Percentiles rank a stretch among this genome's conserved stretches.
Evolutionary conservation across 2,113 vertebrate genomes (phyloP).

Genomic region (Scolopax mira): DNA sequence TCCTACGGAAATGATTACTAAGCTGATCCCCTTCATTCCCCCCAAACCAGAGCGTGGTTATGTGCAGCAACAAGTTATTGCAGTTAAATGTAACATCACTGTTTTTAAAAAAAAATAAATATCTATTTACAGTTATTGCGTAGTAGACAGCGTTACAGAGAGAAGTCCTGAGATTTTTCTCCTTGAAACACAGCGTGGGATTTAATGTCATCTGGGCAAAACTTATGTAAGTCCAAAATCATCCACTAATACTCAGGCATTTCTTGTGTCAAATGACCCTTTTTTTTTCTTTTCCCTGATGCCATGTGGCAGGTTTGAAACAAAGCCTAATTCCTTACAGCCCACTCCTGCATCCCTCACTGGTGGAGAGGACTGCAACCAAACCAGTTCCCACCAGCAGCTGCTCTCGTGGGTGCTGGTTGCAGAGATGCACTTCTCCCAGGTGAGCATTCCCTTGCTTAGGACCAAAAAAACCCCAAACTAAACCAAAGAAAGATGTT

Average conservation of each 20-base stretch:
- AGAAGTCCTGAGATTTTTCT: background rate
- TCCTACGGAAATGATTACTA: background rate
- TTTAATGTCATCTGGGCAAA: background rate
- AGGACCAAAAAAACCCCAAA: background rate
- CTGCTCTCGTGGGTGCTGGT: background rate
- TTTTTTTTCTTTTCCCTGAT: too few species aligned
- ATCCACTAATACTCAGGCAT: background rate
- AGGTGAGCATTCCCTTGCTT: background rate
- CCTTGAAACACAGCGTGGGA: background rate
- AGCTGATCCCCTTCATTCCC: background rate
- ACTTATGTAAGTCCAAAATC: background rate
- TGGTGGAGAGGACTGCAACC: rapidly evolving
- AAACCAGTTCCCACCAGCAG: background rate
- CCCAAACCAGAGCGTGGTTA: background rate
- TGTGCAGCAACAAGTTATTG: background rate
- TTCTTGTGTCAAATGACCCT: background rate
- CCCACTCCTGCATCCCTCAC: background rate
- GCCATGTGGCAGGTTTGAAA: background rate
- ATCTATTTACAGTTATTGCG: rapidly evolving
- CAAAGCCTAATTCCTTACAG: rapidly evolving
- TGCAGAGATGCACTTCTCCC: background rate
- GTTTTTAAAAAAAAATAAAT: background rate
- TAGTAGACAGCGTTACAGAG: rapidly evolving
- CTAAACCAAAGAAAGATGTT: background rate
- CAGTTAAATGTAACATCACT: rapidly evolving